Evolutionary conservation across 2,888 invertebrate genomes (phyloP).

Genomic region (Bombyx huttoni): DNA sequence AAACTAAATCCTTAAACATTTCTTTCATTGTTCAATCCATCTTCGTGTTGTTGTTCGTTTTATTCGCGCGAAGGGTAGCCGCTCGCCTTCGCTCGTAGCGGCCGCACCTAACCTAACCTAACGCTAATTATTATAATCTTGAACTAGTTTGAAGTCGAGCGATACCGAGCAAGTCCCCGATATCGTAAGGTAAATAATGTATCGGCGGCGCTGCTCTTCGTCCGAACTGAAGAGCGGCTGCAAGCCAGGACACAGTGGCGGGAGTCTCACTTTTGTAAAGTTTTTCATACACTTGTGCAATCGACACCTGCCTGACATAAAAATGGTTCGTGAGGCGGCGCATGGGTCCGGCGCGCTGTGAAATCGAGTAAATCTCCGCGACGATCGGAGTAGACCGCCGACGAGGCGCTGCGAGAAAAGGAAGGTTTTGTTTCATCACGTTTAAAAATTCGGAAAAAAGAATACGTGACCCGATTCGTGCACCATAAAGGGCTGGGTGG

Average conservation of each 20-base stretch:
- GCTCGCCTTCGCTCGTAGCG: slow-evolving; percentile 1
- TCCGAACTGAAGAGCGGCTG: neutral
- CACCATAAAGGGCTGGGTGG: slow-evolving; percentile 28
- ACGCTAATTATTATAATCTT: slow-evolving; percentile 56
- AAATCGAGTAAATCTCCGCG: slow-evolving; percentile 34
- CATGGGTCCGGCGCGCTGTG: slow-evolving; percentile 20
- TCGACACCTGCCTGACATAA: slow-evolving; percentile 29
- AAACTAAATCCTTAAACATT: slow-evolving; percentile 66
- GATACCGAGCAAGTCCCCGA: slow-evolving; percentile 1
- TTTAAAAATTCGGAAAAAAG: slow-evolving; percentile 33
- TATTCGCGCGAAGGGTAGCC: slow-evolving; percentile 5
- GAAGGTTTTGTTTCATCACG: slow-evolving; percentile 33
- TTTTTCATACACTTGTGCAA: slow-evolving; percentile 52
- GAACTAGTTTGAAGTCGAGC: slow-evolving; percentile 36
- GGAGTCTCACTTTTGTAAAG: slow-evolving; percentile 23
- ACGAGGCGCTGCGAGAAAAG: slow-evolving; percentile 26
- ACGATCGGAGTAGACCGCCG: slow-evolving; percentile 25
- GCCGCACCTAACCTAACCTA: slow-evolving; percentile 30
- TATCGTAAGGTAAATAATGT: slow-evolving; percentile 2
- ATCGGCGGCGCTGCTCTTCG: neutral
- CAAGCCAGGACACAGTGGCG: slow-evolving; percentile 21
- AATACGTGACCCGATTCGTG: slow-evolving; percentile 36
- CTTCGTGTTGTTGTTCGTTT: slow-evolving; percentile 2
- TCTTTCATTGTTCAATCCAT: slow-evolving; percentile 33
- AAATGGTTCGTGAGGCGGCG: slow-evolving; percentile 23